These are phyloP conservation scores for Rhodeus uyekii DNA, from an alignment of 2,797 vertebrate genomes.

Conservation along the genomic window DNA sequence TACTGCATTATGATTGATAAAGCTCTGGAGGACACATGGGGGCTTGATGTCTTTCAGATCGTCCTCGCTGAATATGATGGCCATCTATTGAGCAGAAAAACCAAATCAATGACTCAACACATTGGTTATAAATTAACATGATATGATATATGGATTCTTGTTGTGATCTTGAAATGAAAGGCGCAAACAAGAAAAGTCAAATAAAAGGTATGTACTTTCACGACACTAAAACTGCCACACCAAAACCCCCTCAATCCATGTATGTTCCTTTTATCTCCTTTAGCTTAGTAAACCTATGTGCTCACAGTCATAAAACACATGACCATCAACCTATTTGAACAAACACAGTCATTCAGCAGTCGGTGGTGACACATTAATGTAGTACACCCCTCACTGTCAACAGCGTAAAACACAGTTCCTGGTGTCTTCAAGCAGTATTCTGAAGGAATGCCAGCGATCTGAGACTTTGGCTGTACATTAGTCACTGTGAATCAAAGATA, in stretches of 20 bases:
- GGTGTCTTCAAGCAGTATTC: slow-evolving; percentile 18
- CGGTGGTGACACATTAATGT: slow-evolving; percentile 11
- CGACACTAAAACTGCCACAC: not conserved
- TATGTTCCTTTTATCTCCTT: slow-evolving; percentile 17
- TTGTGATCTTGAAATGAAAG: slow-evolving; percentile 1
- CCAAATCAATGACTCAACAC: slow-evolving; percentile 29
- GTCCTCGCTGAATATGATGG: slow-evolving; percentile 96
- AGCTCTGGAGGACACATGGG: slow-evolving; percentile 97
- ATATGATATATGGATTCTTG: not conserved
- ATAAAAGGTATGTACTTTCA: not conserved
- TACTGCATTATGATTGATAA: slow-evolving; percentile 98
- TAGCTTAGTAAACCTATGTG: slow-evolving; percentile 25
- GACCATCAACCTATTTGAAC: slow-evolving; percentile 31
- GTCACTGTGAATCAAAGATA: slow-evolving; percentile 20
- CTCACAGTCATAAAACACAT: slow-evolving; percentile 45
- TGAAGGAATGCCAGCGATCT: not conserved
- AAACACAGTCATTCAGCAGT: slow-evolving; percentile 11
- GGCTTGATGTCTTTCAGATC: slow-evolving; percentile 90
- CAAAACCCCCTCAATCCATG: not conserved
- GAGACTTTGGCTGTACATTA: slow-evolving; percentile 31
- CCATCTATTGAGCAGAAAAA: slow-evolving; percentile 81
- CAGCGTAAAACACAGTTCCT: slow-evolving; percentile 30
- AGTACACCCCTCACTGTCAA: slow-evolving; percentile 47
- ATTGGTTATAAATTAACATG: slow-evolving; percentile 6
- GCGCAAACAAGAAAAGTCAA: not conserved